phyloP scores from a whole-genome alignment of 2,888 invertebrate species.

The Platycnemis pennipes region DNA sequence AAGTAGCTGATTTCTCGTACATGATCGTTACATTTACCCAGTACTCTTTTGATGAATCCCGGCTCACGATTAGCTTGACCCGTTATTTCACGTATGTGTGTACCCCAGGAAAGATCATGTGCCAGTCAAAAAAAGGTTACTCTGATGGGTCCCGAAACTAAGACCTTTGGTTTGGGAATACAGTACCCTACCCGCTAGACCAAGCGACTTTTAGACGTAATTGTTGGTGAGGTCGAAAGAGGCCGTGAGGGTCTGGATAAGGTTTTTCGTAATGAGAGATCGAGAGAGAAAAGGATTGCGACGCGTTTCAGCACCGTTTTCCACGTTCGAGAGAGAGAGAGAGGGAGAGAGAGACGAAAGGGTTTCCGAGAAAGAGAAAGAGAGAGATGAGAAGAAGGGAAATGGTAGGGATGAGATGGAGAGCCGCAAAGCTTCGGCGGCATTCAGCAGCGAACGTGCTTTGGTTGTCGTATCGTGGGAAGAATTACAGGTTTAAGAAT shows the following conservation, averaged over 20 bases:
- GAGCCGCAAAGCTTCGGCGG: background rate
- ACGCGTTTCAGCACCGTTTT: background rate
- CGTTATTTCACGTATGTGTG: too few relatives aligned
- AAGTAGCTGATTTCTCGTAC: too few relatives aligned
- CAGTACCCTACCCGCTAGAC: too few relatives aligned
- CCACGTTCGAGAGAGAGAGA: background rate
- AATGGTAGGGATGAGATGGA: background rate
- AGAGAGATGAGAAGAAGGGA: background rate
- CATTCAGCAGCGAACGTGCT: slow-evolving; percentile 1
- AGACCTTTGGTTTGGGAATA: too few relatives aligned
- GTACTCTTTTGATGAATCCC: too few relatives aligned
- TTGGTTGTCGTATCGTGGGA: slow-evolving; percentile 16
- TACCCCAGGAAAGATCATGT: too few relatives aligned
- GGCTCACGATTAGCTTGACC: too few relatives aligned
- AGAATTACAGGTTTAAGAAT: slow-evolving; percentile 28
- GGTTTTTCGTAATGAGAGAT: background rate
- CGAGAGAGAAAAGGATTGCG: background rate
- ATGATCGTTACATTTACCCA: too few relatives aligned
- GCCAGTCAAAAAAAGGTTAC: too few relatives aligned
- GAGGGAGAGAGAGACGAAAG: background rate
- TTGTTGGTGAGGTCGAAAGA: background rate
- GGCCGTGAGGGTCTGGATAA: background rate
- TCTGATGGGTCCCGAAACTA: too few relatives aligned
- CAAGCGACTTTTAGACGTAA: too few relatives aligned
- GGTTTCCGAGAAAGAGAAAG: background rate